A percentile compares a stretch with the other conserved stretches of the same genome.
phyloP scores from a whole-genome alignment of 2,113 vertebrate genomes.

The Ramphastos sulfuratus region DNA sequence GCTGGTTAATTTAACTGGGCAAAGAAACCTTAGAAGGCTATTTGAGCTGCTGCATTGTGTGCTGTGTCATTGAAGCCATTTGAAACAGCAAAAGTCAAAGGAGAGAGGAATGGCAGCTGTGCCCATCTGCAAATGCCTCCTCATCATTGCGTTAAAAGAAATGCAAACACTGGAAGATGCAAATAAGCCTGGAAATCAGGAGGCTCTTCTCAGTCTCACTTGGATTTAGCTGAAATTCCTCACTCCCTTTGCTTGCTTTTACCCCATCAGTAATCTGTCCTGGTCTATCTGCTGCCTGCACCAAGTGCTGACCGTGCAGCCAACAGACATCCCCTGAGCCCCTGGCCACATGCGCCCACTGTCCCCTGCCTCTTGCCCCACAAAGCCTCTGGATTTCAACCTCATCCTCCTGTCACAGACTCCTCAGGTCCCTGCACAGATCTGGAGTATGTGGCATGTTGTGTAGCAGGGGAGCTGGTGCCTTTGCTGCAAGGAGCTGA shows the following conservation, averaged over 20 bases:
- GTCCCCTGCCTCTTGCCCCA: neutral
- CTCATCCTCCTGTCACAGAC: neutral
- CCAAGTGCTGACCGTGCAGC: fast-evolving
- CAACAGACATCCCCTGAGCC: fast-evolving
- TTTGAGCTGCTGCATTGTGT: neutral
- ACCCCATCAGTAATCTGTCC: neutral
- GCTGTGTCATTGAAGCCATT: neutral
- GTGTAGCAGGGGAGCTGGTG: neutral
- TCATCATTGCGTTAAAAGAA: neutral
- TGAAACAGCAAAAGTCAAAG: fast-evolving
- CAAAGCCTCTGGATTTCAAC: neutral
- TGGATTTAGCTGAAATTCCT: neutral
- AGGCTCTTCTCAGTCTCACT: neutral
- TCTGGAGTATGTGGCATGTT: neutral
- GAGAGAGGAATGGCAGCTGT: neutral
- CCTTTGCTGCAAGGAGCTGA: neutral
- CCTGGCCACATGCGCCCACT: fast-evolving
- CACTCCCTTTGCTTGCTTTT: fast-evolving
- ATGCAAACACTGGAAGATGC: neutral
- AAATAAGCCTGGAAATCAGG: neutral
- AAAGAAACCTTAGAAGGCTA: neutral
- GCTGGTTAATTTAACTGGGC: neutral
- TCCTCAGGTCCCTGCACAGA: neutral
- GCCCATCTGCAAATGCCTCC: fast-evolving
- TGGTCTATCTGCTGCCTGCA: neutral